Base-by-base conservation (phyloP, 2,888 invertebrate species). In the Callimorpha dominula region DNA sequence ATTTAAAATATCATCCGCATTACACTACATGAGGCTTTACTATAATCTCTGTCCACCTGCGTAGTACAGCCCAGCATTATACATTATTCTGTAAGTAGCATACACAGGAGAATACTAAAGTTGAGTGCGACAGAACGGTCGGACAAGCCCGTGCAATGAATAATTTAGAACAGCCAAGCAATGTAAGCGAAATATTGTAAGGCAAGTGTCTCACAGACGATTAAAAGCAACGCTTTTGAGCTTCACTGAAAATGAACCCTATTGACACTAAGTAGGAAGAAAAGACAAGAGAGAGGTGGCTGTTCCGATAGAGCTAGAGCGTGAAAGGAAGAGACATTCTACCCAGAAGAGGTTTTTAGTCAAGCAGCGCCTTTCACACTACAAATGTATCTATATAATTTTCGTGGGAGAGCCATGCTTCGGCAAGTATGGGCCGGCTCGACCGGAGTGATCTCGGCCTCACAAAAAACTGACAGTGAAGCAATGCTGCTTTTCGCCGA, bases 1-100 rank as follows among this genome's bases (percentile, higher is more conserved):
- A 7, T 60, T 60, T 60, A 15, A 62, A 74, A 65, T 73, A 52
- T 69, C 63, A 77, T 68, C 72, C 68, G 60, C 49, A 54, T 67
- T 49, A 50, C 15, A 31, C 15, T 43, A n/a, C 7, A 14, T 7
- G 6, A n/a, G 14, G 42, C 20, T 54, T 52, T n/a, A 54, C 11
- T 42, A 67, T 54, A 67, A 67, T 67, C 42, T 67, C 54, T 54
- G 67, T 40, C 67, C 43, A 67, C 52, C 54, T 57, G 67, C 54
- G 54, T 62, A 69, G 14, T 79, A 83, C 72, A 50, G 67, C 68
- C 66, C 69, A 85, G 81, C 78, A 84, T 84, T 76, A 90, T 92
- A 90, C 85, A 91, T 90, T 90, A 91, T 92, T 92, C 91, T 78
- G 87, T 89, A 91, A 90, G 92, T 87, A 88, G 80, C 79, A 83